Conservation (phyloP, 2,888 invertebrate species). For the Brassicogethes aeneus region DNA sequence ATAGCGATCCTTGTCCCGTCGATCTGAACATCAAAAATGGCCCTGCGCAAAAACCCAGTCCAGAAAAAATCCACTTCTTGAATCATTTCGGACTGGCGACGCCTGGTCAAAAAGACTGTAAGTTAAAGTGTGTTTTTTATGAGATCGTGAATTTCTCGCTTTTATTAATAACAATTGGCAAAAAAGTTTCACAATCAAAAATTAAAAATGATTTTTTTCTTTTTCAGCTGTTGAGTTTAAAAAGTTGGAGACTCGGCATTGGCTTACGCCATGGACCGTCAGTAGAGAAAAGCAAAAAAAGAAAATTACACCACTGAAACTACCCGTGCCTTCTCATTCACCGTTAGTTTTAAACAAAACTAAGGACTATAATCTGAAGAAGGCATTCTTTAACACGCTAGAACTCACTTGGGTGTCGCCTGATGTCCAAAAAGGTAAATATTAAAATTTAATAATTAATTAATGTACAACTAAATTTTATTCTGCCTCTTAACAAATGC, state of each 20-base stretch:
- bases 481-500: no score
- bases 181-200: neutral
- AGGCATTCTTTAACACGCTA: constrained; percentile 50
- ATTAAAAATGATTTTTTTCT: neutral
- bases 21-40: constrained; percentile 49
- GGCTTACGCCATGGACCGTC: constrained; percentile 32
- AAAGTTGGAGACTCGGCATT: constrained; percentile 49
- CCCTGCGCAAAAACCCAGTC: constrained; percentile 42
- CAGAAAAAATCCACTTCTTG: constrained; percentile 52
- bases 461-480: neutral
- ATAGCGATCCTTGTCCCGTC: constrained; percentile 39
- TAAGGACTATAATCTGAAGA: constrained; percentile 47
- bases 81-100: constrained; percentile 55
- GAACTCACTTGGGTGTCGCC: constrained; percentile 48
- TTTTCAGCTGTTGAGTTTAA: constrained; percentile 49
- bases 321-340: constrained; percentile 45
- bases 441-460: constrained; percentile 1
- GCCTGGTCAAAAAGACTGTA: constrained; percentile 52
- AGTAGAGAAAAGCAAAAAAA: constrained; percentile 26
- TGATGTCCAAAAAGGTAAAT: constrained; percentile 50
- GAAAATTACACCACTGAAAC: constrained; percentile 33
- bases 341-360: constrained; percentile 41
- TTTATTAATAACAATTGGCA: neutral
- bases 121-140: constrained; percentile 19
- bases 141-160: neutral